These are phyloP conservation scores for Gila robusta DNA, from an alignment of 2,797 vertebrate genomes.

Conservation along the genomic window DNA sequence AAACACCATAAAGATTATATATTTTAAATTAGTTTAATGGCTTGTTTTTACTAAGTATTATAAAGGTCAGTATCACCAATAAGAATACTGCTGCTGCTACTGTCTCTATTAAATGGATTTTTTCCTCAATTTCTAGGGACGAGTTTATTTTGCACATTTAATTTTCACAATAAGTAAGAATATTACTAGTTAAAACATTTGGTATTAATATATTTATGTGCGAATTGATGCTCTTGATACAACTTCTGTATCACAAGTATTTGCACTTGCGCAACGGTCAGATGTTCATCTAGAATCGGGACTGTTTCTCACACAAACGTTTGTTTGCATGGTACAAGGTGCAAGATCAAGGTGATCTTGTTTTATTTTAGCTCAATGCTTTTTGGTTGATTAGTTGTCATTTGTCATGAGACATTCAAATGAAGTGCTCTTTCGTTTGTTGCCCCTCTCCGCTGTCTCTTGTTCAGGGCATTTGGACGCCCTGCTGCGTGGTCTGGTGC, in stretches of 20 bases:
- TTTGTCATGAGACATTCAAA: neutral
- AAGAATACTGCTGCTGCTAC: no score
- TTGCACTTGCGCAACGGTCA: neutral
- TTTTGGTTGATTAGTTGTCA: neutral
- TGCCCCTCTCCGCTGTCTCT: neutral
- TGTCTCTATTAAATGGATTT: neutral
- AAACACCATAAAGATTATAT: neutral
- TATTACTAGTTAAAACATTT: neutral
- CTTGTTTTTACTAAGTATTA: no score
- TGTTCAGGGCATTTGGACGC: conserved; percentile 91
- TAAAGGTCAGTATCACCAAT: no score
- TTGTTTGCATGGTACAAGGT: neutral
- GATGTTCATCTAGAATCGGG: neutral
- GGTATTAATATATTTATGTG: neutral
- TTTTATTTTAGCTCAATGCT: neutral
- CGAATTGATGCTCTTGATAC: neutral
- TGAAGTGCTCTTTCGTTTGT: neutral
- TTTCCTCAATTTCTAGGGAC: no score
- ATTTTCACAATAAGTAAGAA: neutral
- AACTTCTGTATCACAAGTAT: neutral
- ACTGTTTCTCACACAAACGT: neutral
- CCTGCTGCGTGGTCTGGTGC: conserved; percentile 90
- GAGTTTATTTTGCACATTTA: no score
- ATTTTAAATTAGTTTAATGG: neutral
- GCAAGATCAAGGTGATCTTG: neutral